Evolutionary conservation across 1,140 invertebrate species (phyloP).

Genomic region (Homalodisca vitripennis): DNA sequence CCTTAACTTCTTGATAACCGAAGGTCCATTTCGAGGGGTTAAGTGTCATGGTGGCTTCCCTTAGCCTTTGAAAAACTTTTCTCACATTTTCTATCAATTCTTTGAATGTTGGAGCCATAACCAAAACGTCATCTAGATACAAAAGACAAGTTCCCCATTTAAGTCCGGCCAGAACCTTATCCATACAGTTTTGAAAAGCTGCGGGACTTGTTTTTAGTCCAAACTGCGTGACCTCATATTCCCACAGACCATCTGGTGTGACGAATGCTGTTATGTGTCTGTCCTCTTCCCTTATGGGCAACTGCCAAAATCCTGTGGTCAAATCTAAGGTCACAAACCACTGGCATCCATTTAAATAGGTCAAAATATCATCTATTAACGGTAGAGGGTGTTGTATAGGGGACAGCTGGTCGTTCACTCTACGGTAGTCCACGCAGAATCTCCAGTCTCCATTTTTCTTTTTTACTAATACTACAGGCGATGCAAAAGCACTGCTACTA

Average conservation of each 20-base stretch:
- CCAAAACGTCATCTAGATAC: slow-evolving; percentile 44
- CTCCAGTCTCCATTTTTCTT: neutral
- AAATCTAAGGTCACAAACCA: too few species aligned
- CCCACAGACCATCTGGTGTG: slow-evolving; percentile 42
- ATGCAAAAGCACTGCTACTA: slow-evolving; percentile 48
- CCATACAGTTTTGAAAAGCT: slow-evolving; percentile 42
- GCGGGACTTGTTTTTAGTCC: slow-evolving; percentile 45
- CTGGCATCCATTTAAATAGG: slow-evolving; percentile 38
- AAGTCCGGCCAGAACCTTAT: slow-evolving; percentile 33
- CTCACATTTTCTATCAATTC: slow-evolving; percentile 38
- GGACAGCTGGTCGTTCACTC: too few species aligned
- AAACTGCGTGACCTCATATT: slow-evolving; percentile 45
- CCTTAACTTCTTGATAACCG: too few species aligned
- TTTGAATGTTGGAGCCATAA: slow-evolving; percentile 34
- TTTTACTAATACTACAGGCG: slow-evolving; percentile 44
- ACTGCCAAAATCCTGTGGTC: too few species aligned
- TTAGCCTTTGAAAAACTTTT: too few species aligned
- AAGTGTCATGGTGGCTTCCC: slow-evolving; percentile 40
- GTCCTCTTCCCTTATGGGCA: too few species aligned
- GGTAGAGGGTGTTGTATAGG: too few species aligned
- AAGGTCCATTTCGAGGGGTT: slow-evolving; percentile 46
- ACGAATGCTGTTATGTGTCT: too few species aligned
- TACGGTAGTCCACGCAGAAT: too few species aligned
- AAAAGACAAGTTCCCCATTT: slow-evolving; percentile 14
- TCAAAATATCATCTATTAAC: neutral